These are phyloP conservation scores for Erpetoichthys calabaricus DNA, from an alignment of 2,797 vertebrate species.

Conservation along the genomic window DNA sequence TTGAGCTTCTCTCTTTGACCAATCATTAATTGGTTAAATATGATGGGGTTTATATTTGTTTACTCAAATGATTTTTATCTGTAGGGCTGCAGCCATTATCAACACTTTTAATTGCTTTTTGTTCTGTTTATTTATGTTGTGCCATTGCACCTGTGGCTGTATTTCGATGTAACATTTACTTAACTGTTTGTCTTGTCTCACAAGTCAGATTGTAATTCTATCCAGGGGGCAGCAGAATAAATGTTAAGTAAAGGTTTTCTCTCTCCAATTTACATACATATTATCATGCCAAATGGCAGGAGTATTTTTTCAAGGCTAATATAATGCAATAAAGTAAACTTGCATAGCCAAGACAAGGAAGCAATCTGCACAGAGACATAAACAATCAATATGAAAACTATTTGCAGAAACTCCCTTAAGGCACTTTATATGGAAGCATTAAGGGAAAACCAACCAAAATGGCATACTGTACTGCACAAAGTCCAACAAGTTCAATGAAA, in stretches of 20 bases:
- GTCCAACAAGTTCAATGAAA: too few relatives aligned
- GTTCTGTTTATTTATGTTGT: background rate
- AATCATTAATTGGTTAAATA: background rate
- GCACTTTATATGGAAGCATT: too few relatives aligned
- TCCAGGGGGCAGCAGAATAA: conserved; percentile 41
- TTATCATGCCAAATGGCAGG: background rate
- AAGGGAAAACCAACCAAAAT: too few relatives aligned
- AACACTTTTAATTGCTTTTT: conserved; percentile 1
- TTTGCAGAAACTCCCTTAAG: too few relatives aligned
- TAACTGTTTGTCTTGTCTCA: conserved; percentile 36
- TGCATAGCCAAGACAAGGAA: too few relatives aligned
- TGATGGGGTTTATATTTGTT: conserved; percentile 1
- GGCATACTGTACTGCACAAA: too few relatives aligned
- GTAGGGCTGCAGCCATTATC: too few relatives aligned
- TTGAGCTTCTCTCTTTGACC: background rate
- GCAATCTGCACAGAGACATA: too few relatives aligned
- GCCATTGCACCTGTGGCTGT: background rate
- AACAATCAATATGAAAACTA: too few relatives aligned
- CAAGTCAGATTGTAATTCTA: conserved; percentile 30
- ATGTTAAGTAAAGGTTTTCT: conserved; percentile 39
- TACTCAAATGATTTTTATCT: background rate
- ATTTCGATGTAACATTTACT: conserved; percentile 27
- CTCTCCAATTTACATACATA: background rate
- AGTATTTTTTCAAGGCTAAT: background rate
- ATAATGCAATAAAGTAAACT: background rate